Evolutionary conservation across 92 coral and sea anemone species (phyloP), one percentile per base, ranked within the genome.

Genomic region (Zoanthus sociatus): DNA sequence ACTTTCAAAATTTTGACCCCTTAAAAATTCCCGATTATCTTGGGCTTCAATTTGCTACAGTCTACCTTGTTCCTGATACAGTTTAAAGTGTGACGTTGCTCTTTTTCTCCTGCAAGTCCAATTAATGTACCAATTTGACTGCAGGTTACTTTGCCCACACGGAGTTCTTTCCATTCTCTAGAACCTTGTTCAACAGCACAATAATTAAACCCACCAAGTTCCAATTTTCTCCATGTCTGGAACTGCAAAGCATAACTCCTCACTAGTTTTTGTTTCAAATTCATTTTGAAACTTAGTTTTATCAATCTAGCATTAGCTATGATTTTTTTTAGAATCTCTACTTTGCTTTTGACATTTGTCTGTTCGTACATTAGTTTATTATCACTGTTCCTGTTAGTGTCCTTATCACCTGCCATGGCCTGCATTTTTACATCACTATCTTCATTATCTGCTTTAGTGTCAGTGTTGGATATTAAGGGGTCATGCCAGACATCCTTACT

Each of bases 71-170:
- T 56, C 55, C 45, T 86, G 83, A 86, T 67, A 53, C 73, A 47
- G 44, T 32, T 60, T 66, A 55, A 64, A 67, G 42, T 70, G 72
- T 70, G 63, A 64, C 2, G 78, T 30, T 67, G 90, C 78, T 90
- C 90, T 67, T 82, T 87, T 63, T 82, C 93, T 81, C 90, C 86
- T 6, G 88, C 78, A 73, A 90, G 90, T 61, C 88, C 89, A 82
- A 87, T 51, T 79, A 87, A 78, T 77, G 45, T 11, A 78, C 89
- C 90, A 13, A 50, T 50, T 10, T 50, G 54, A 50, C 54, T 50
- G 54, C 94, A 78, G 63, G 90, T 92, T 18, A 78, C 82, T 84
- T 86, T 88, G 67, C 90, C 92, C 37, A 70, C 82, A 66, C 82
- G 90, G 53, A 84, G 66, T 73, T 69, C 82, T 32, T 72, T 72